Conservation (phyloP, 2,888 invertebrate species). For the Limnephilus lunatus region DNA sequence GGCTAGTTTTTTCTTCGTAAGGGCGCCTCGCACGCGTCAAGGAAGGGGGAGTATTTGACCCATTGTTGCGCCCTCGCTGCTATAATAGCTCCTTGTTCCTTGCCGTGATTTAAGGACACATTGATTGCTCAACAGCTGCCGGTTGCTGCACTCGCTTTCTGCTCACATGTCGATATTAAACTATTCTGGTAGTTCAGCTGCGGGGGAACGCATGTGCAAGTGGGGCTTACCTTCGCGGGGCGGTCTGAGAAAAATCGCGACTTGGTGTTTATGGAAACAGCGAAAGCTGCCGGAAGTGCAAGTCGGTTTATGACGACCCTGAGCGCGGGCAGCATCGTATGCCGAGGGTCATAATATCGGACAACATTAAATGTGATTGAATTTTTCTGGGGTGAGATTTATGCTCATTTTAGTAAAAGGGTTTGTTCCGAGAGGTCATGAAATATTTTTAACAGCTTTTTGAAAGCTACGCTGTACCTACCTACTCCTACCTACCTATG, state of each 20-base stretch:
- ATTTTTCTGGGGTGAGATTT: not conserved
- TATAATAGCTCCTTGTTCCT: not conserved
- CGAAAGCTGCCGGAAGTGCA: slow-evolving; percentile 35
- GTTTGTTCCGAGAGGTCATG: not conserved
- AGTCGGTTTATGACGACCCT: slow-evolving; percentile 7
- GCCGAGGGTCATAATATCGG: not conserved
- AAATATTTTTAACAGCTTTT: not conserved
- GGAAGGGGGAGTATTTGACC: slow-evolving; percentile 52
- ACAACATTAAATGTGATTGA: not conserved
- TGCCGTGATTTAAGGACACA: slow-evolving; percentile 59
- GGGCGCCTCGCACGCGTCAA: slow-evolving; percentile 47
- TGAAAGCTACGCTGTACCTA: not conserved
- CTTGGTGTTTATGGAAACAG: not conserved
- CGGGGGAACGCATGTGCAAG: not conserved
- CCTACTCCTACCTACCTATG: too few relatives aligned
- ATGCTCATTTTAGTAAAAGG: too few relatives aligned
- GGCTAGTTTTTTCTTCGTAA: slow-evolving; percentile 52
- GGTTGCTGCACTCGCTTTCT: not conserved
- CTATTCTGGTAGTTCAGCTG: slow-evolving; percentile 33
- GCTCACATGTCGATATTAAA: slow-evolving; percentile 49
- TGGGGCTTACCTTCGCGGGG: not conserved
- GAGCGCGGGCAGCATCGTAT: not conserved
- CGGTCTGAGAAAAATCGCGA: slow-evolving; percentile 10
- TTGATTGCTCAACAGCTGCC: slow-evolving; percentile 60
- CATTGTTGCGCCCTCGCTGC: slow-evolving; percentile 51